Base-by-base conservation (phyloP, 1,140 invertebrate species). In the honey bee (Apis mellifera) region DNA sequence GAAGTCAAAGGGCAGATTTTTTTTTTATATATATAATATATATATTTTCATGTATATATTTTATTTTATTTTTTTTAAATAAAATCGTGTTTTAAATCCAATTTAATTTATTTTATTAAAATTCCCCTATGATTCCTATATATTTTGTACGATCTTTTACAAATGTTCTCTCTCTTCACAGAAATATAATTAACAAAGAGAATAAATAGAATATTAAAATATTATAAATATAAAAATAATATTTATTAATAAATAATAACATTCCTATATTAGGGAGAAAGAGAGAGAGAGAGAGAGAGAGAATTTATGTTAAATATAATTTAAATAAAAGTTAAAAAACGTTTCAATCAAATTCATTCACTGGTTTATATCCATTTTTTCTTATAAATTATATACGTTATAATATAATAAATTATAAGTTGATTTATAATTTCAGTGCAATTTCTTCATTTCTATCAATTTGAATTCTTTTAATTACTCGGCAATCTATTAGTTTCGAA, bases 1-100 rank as follows among this genome's bases (percentile, higher is more conserved):
- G 72, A 81, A 81, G 78, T 74, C 32, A 62, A 62, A 73, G 78
- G 71, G 62, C 79, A 81, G 62, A 81, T 68, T 42, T 42, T n/a
- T 32, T 50, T n/a, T 50, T 21, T 64, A 48, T 78, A 50, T 50
- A 21, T 66, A 12, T 21, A 7, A n/a, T 52, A 62, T 62, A 32
- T 71, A 9, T 52, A n/a, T 42, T 7, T 42, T 42, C 32, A 42
- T 42, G 32, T 17, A 26, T 13, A 42, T 72, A 12, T 32, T 72
- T 50, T 50, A 57, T 42, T 17, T n/a, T n/a, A n/a, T n/a, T 23
- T 52, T 17, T 54, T 23, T 23, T 23, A 57, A 32, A 57, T 54
- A 57, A 72, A 72, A 72, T 59, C 12, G 19, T 23, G 19, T 23
- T n/a, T 57, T 13, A 17, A 42, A 21, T 59, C 8, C 55, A 12